Percentiles rank a stretch among this genome's conserved stretches.
phyloP scores from a whole-genome alignment of 2,888 invertebrate genomes.

The Mechanitis mazaeus region DNA sequence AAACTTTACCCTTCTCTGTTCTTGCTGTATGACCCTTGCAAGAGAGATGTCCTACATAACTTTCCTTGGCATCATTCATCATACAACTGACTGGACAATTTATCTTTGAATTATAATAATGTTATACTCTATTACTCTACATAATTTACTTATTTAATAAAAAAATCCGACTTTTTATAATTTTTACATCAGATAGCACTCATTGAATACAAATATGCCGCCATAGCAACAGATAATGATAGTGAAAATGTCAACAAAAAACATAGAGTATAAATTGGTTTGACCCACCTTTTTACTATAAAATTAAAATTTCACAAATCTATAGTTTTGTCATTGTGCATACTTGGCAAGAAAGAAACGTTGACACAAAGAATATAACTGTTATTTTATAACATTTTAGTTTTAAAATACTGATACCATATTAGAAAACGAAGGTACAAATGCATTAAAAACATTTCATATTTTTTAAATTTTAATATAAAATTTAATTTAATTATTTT shows the following conservation, averaged over 20 bases:
- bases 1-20: constrained; percentile 30
- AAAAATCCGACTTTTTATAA: constrained; percentile 20
- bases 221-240: constrained; percentile 49
- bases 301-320: no score
- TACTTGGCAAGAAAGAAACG: no score
- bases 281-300: not conserved
- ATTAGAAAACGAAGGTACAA: no score
- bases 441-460: no score
- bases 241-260: constrained; percentile 8
- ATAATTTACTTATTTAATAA: constrained; percentile 2
- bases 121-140: not conserved
- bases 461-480: no score
- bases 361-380: no score
- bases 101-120: constrained; percentile 7
- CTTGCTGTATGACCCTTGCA: constrained; percentile 35
- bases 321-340: no score
- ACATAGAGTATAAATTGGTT: not conserved
- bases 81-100: constrained; percentile 20
- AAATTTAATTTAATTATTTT: no score
- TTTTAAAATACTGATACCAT: no score
- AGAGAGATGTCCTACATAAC: constrained; percentile 36
- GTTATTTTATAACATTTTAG: no score
- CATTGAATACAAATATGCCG: constrained; percentile 45
- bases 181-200: not conserved
- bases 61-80: constrained; percentile 41